These are phyloP conservation scores for Neomorphus geoffroyi DNA, from an alignment of 2,797 vertebrate species.

Conservation along the genomic window DNA sequence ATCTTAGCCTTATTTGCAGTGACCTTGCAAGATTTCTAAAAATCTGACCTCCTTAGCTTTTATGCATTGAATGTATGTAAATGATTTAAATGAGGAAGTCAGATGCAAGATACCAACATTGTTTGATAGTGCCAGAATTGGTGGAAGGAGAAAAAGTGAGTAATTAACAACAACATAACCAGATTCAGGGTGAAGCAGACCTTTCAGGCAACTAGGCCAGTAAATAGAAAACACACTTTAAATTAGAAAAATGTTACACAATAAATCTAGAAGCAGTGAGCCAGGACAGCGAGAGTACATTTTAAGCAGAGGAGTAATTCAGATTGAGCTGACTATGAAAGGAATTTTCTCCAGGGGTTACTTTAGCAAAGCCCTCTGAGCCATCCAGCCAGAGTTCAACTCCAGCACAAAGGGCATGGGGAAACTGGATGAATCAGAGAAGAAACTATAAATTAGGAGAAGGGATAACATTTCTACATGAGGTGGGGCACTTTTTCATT, in stretches of 20 bases:
- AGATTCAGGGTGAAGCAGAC: neutral
- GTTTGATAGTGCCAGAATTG: neutral
- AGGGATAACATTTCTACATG: neutral
- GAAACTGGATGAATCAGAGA: neutral
- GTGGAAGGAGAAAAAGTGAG: neutral
- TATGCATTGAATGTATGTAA: neutral
- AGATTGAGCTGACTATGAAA: constrained; percentile 11
- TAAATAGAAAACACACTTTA: constrained; percentile 2
- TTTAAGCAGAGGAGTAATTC: constrained; percentile 28
- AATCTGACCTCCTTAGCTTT: neutral
- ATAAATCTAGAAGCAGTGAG: constrained; percentile 17
- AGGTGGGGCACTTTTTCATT: neutral
- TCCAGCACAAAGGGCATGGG: neutral
- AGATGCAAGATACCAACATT: neutral
- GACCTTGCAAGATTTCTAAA: constrained; percentile 17
- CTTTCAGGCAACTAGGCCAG: neutral
- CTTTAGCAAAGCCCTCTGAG: neutral
- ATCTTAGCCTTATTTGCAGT: neutral
- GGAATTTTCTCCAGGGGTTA: constrained; percentile 35
- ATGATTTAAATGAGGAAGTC: neutral
- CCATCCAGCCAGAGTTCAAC: neutral
- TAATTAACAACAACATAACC: neutral
- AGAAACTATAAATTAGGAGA: neutral
- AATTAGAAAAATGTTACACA: constrained; percentile 17
- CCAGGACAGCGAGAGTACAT: neutral